Conservation (phyloP, 2,113 vertebrate genomes). For the Strigops habroptila region DNA sequence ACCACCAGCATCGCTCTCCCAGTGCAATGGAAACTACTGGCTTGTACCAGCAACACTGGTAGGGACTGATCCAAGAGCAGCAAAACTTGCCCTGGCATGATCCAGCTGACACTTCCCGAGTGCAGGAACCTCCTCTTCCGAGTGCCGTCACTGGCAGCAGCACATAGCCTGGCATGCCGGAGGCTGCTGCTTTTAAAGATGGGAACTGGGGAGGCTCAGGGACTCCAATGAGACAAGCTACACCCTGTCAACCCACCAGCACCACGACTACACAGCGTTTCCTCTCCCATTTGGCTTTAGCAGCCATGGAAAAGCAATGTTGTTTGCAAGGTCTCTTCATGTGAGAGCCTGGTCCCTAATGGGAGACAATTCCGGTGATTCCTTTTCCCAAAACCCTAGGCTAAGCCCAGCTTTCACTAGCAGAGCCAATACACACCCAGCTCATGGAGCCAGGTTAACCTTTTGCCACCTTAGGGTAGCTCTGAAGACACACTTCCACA, state of each 20-base stretch:
- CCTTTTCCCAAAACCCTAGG: background rate
- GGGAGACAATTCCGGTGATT: background rate
- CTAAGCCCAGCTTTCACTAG: background rate
- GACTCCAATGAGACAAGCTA: background rate
- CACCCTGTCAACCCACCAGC: fast-evolving
- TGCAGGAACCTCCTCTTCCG: background rate
- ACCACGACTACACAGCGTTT: background rate
- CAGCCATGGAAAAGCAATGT: background rate
- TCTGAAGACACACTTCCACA: background rate
- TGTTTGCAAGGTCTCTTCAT: background rate
- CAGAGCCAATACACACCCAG: fast-evolving
- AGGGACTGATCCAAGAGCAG: background rate
- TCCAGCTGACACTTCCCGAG: background rate
- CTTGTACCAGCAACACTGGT: background rate
- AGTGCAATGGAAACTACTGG: background rate
- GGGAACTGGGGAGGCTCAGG: background rate
- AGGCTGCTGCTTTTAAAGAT: background rate
- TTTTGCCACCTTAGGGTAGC: background rate
- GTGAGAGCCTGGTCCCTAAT: background rate
- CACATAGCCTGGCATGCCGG: background rate
- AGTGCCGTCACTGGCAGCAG: fast-evolving
- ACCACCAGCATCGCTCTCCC: background rate
- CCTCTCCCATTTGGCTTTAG: fast-evolving
- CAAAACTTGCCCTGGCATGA: background rate
- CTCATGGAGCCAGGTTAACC: background rate